These are phyloP conservation scores for Acanthochromis polyacanthus DNA, from an alignment of 2,113 vertebrate species.

Conservation along the genomic window DNA sequence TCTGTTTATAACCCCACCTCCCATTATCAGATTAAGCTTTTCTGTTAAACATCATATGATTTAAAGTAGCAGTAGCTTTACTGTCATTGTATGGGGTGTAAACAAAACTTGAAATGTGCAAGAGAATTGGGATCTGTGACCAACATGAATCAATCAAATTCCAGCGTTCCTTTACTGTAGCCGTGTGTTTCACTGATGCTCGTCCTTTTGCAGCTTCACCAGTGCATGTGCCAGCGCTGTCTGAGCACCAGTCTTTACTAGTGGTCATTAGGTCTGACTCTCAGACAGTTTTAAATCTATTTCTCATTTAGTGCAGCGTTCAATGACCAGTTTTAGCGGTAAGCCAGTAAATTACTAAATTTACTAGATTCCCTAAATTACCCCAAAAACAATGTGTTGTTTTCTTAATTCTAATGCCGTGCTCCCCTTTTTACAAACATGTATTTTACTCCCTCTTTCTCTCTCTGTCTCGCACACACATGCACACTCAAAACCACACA, in stretches of 20 bases:
- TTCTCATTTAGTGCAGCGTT: neutral
- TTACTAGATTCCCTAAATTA: neutral
- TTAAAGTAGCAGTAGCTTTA: too few relatives aligned
- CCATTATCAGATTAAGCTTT: too few relatives aligned
- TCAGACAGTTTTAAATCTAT: constrained; percentile 1
- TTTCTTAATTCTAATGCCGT: constrained; percentile 3
- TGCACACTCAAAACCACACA: constrained; percentile 11
- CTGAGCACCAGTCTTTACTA: neutral
- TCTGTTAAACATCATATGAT: too few relatives aligned
- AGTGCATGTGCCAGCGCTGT: neutral
- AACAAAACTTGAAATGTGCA: too few relatives aligned
- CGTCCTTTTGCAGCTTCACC: neutral
- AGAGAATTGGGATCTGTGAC: too few relatives aligned
- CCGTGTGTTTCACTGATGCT: neutral
- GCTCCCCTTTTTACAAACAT: constrained; percentile 6
- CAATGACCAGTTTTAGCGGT: neutral
- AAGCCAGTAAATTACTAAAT: constrained; percentile 8
- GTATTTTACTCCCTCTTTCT: neutral
- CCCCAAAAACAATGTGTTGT: neutral
- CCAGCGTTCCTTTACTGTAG: neutral
- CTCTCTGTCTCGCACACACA: constrained; percentile 17
- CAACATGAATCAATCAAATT: neutral
- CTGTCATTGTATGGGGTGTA: too few relatives aligned
- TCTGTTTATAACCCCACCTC: too few relatives aligned
- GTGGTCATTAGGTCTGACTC: neutral